phyloP scores from a whole-genome alignment of 2,888 invertebrate genomes.

The Gisinianus flammeolus region DNA sequence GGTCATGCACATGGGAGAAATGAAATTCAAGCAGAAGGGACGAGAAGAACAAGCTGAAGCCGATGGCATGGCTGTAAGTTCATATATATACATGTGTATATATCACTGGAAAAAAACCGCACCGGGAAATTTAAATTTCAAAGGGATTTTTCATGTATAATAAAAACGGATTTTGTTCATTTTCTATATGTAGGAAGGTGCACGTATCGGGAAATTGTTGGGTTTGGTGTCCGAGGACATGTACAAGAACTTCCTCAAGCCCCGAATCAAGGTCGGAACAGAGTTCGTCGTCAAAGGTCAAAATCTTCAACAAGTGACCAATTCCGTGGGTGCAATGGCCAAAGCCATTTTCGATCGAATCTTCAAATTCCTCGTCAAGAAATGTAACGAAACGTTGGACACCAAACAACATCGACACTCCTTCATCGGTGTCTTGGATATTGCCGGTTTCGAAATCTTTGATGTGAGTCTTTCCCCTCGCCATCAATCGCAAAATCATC shows the following conservation, averaged over 20 bases:
- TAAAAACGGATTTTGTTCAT: not conserved
- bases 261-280: conserved; percentile 99
- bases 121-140: too few relatives aligned
- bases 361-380: conserved; percentile 98
- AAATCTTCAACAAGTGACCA: conserved; percentile 82
- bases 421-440: conserved; percentile 96
- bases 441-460: conserved; percentile 99
- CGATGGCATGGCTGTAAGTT: conserved; percentile 82
- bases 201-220: conserved; percentile 88
- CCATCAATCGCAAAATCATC: not conserved
- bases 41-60: conserved; percentile 99
- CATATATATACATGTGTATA: too few relatives aligned
- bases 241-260: conserved; percentile 95
- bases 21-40: conserved; percentile 99
- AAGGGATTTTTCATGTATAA: too few relatives aligned
- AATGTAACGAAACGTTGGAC: conserved; percentile 99
- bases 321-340: conserved; percentile 94
- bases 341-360: conserved; percentile 96
- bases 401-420: conserved; percentile 98
- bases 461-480: conserved; percentile 77
- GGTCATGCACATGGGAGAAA: conserved; percentile 99
- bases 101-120: too few relatives aligned
- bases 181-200: conserved; percentile 77
- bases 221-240: conserved; percentile 85
- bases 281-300: conserved; percentile 99